Conservation (phyloP, 37 sponge, comb jelly and placozoan genomes). For the Aphrocallistes beatrix region DNA sequence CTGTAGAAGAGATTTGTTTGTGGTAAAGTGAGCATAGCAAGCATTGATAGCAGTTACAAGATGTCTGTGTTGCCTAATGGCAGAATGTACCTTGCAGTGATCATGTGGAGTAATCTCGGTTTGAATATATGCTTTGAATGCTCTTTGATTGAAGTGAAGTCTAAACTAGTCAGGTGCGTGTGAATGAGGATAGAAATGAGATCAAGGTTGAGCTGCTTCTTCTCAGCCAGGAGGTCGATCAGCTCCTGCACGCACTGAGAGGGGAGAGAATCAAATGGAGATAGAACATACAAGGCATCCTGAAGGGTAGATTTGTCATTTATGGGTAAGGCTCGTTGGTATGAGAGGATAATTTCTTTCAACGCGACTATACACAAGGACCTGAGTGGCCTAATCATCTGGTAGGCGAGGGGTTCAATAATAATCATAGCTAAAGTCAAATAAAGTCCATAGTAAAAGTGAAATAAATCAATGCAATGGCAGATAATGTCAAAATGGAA, state of each 20-base stretch:
- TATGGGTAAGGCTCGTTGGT: not conserved
- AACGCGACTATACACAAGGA: not conserved
- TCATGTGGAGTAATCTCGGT: not conserved
- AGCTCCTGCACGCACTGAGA: conserved; percentile 14
- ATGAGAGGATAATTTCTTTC: not conserved
- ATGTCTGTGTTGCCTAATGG: too few species aligned
- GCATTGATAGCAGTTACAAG: too few species aligned
- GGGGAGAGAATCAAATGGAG: not conserved
- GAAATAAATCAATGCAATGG: not conserved
- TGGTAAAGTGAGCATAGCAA: too few species aligned
- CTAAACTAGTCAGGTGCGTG: not conserved
- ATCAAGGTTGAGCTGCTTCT: not conserved
- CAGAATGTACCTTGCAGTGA: not conserved
- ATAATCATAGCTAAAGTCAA: not conserved
- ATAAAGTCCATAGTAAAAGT: not conserved
- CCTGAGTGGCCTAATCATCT: not conserved
- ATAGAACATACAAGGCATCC: not conserved
- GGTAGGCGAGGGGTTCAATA: not conserved
- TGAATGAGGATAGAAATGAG: not conserved
- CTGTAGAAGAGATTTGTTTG: too few species aligned
- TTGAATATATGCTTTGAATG: not conserved
- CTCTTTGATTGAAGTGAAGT: not conserved
- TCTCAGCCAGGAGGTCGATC: not conserved
- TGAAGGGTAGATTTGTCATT: not conserved
- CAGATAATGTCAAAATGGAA: not conserved